Conservation (phyloP, 1,140 invertebrate species). For the Amyelois transitella region DNA sequence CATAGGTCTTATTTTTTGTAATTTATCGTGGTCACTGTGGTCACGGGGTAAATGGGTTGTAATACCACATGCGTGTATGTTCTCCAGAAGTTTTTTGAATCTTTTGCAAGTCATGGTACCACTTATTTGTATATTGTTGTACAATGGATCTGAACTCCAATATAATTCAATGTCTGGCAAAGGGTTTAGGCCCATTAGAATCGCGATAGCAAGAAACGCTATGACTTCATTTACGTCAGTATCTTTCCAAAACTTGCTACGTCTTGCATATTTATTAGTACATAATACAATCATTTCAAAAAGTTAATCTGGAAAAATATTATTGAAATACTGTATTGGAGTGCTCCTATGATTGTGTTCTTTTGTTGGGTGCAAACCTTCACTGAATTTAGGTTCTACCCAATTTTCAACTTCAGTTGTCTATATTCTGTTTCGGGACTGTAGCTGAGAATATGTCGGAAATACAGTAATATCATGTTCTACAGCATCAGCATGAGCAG, state of each 20-base stretch:
- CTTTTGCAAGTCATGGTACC: slow-evolving; percentile 16
- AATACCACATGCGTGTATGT: slow-evolving; percentile 16
- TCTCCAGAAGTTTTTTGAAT: slow-evolving; percentile 22
- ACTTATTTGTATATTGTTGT: slow-evolving; percentile 16
- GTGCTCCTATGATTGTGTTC: too few species aligned
- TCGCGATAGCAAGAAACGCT: slow-evolving; percentile 18
- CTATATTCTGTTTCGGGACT: slow-evolving; percentile 8
- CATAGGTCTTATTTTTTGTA: slow-evolving; percentile 18
- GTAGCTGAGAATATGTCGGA: slow-evolving; percentile 9
- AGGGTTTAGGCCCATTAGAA: slow-evolving; percentile 18
- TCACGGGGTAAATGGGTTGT: slow-evolving; percentile 9
- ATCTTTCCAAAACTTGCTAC: slow-evolving; percentile 1
- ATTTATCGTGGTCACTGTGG: slow-evolving; percentile 15
- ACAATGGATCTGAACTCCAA: slow-evolving; percentile 22
- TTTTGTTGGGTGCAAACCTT: too few species aligned
- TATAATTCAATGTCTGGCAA: slow-evolving; percentile 19
- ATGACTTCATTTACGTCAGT: slow-evolving; percentile 11
- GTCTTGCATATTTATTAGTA: slow-evolving; percentile 13
- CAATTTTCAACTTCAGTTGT: slow-evolving; percentile 8
- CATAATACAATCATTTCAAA: slow-evolving; percentile 11
- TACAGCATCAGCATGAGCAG: slow-evolving; percentile 5
- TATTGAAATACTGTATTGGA: too few species aligned
- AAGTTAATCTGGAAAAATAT: slow-evolving; percentile 16
- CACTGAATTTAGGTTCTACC: slow-evolving; percentile 12
- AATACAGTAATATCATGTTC: slow-evolving; percentile 9